Percentiles rank a stretch among this genome's conserved stretches.
Evolutionary conservation across 2,113 vertebrate genomes (phyloP).

Genomic region (Hassar affinis): DNA sequence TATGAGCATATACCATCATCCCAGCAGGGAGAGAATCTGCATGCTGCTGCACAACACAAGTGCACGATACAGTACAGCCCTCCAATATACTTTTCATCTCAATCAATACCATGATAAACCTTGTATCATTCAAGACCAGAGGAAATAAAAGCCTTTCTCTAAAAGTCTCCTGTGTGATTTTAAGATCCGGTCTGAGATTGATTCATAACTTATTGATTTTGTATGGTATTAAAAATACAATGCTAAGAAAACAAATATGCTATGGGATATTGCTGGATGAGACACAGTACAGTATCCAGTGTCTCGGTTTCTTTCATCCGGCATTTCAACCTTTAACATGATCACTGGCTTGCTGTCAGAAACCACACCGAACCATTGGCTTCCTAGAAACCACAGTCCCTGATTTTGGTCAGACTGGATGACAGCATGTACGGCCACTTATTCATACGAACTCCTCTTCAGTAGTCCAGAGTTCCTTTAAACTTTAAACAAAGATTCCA

Average conservation of each 20-base stretch:
- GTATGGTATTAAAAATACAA: background rate
- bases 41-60: background rate
- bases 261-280: background rate
- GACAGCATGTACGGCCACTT: background rate
- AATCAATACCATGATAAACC: constrained; percentile 21
- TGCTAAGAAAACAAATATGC: background rate
- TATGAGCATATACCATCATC: constrained; percentile 42
- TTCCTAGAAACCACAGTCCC: background rate
- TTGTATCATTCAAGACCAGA: background rate
- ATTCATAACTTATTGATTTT: background rate
- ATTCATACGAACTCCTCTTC: background rate
- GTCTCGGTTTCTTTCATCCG: background rate
- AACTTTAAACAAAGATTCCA: constrained; percentile 4
- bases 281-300: background rate
- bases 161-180: constrained; percentile 29
- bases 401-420: background rate
- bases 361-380: background rate
- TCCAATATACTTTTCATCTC: constrained; percentile 1
- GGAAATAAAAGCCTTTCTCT: constrained; percentile 1
- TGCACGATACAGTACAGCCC: background rate
- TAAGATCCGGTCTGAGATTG: constrained; percentile 13
- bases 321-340: background rate
- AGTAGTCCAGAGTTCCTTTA: background rate
- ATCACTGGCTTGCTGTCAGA: background rate
- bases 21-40: background rate